Percentiles rank a stretch among this genome's conserved stretches.
Conservation (phyloP, 1,140 invertebrate genomes). For the Asobara japonica region DNA sequence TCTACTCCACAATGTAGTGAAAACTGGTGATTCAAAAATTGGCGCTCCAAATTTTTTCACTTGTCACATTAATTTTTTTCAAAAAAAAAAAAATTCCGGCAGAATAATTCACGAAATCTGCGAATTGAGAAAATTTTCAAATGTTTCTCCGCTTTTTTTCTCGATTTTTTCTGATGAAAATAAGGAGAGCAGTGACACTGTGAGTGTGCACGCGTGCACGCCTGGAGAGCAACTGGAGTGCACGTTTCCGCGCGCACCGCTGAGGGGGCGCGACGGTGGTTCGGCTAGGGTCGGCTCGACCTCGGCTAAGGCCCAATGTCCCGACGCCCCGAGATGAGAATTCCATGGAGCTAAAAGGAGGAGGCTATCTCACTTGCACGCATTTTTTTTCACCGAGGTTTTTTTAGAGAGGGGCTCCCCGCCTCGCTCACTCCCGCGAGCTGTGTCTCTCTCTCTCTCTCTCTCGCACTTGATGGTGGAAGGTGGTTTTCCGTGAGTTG, state of each 20-base stretch:
- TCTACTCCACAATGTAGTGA: too few species aligned
- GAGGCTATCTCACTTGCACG: background rate
- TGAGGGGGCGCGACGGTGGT: constrained; percentile 49
- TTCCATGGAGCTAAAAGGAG: background rate
- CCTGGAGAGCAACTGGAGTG: constrained; percentile 56
- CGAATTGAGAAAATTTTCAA: background rate
- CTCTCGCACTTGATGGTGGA: too few species aligned
- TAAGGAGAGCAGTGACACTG: constrained; percentile 18
- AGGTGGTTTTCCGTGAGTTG: too few species aligned
- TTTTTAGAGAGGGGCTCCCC: too few species aligned
- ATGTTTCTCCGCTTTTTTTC: background rate
- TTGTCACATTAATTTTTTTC: too few species aligned
- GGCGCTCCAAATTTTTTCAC: too few species aligned
- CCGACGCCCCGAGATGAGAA: background rate
- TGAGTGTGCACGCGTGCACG: constrained; percentile 50
- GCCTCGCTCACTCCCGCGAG: too few species aligned
- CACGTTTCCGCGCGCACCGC: constrained; percentile 48
- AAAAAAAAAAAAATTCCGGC: too few species aligned
- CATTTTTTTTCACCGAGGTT: background rate
- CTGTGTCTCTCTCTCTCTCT: too few species aligned
- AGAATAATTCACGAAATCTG: too few species aligned
- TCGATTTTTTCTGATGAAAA: constrained; percentile 6
- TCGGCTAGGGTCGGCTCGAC: constrained; percentile 24
- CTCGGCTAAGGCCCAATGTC: constrained; percentile 34
- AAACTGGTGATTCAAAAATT: too few species aligned